phyloP scores from a whole-genome alignment of 2,888 invertebrate species.

The Fragum whitleyi region DNA sequence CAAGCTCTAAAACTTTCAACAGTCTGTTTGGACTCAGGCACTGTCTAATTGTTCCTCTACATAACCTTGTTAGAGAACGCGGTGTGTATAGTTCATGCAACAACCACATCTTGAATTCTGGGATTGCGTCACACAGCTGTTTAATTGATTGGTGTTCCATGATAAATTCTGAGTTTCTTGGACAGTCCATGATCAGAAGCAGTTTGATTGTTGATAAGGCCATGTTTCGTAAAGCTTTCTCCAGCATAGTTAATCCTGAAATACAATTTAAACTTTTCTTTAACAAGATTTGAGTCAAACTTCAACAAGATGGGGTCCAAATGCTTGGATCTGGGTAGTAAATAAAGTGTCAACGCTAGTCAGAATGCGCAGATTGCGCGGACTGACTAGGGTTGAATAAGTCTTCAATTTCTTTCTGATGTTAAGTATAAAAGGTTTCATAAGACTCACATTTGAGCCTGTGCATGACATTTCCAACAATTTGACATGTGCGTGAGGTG shows the following conservation, averaged over 20 bases:
- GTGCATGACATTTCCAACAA: too few relatives aligned
- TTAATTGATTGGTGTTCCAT: slow-evolving; percentile 42
- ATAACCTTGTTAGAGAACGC: slow-evolving; percentile 51
- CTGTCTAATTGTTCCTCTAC: slow-evolving; percentile 48
- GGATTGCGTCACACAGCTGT: slow-evolving; percentile 53
- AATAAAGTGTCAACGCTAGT: too few relatives aligned
- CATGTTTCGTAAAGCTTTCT: slow-evolving; percentile 59
- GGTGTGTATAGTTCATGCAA: slow-evolving; percentile 62
- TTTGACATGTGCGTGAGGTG: too few relatives aligned
- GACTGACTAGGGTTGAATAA: too few relatives aligned
- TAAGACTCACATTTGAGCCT: too few relatives aligned
- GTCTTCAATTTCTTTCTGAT: too few relatives aligned
- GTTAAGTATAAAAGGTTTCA: too few relatives aligned
- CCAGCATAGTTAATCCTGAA: slow-evolving; percentile 61
- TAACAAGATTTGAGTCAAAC: neutral
- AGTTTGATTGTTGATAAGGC: slow-evolving; percentile 60
- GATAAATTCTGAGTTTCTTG: slow-evolving; percentile 37
- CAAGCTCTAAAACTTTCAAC: slow-evolving; percentile 36
- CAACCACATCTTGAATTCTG: slow-evolving; percentile 63
- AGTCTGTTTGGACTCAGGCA: slow-evolving; percentile 41
- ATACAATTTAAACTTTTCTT: slow-evolving; percentile 5
- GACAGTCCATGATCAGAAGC: slow-evolving; percentile 60
- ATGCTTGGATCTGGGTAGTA: too few relatives aligned
- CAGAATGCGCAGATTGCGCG: too few relatives aligned
- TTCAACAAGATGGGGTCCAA: too few relatives aligned